Evolutionary conservation across 2,113 vertebrate genomes (phyloP).

Genomic region (Sterna hirundo): DNA sequence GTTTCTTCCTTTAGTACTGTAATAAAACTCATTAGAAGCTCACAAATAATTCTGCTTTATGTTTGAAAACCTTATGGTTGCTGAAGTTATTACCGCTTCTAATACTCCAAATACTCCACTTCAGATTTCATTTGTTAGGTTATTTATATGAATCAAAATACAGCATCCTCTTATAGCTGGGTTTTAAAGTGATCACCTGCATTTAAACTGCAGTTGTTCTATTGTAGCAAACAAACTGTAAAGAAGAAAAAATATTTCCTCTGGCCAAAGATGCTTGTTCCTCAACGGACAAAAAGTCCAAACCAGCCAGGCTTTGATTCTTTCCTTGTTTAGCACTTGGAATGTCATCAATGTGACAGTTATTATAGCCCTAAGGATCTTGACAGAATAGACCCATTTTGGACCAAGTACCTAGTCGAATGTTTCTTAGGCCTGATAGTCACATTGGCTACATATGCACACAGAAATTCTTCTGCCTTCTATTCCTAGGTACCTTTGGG

Average conservation of each 20-base stretch:
- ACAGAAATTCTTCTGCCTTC: background rate
- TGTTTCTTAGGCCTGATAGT: background rate
- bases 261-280: background rate
- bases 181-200: background rate
- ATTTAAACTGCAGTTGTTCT: background rate
- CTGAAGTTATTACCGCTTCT: background rate
- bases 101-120: background rate
- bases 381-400: background rate
- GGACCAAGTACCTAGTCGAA: background rate
- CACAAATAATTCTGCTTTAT: background rate
- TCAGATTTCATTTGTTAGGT: background rate
- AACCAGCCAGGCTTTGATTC: background rate
- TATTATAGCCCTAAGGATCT: background rate
- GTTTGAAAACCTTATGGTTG: background rate
- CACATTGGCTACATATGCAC: background rate
- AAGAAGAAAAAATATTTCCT: background rate
- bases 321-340: background rate
- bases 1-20: background rate
- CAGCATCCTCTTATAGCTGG: background rate
- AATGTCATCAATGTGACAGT: background rate
- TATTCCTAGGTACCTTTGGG: background rate
- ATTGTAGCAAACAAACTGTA: background rate
- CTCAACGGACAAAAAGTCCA: background rate
- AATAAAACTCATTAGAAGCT: background rate
- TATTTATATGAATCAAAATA: background rate